phyloP scores from a whole-genome alignment of 2,888 invertebrate genomes.

The Cephus pygmeus region DNA sequence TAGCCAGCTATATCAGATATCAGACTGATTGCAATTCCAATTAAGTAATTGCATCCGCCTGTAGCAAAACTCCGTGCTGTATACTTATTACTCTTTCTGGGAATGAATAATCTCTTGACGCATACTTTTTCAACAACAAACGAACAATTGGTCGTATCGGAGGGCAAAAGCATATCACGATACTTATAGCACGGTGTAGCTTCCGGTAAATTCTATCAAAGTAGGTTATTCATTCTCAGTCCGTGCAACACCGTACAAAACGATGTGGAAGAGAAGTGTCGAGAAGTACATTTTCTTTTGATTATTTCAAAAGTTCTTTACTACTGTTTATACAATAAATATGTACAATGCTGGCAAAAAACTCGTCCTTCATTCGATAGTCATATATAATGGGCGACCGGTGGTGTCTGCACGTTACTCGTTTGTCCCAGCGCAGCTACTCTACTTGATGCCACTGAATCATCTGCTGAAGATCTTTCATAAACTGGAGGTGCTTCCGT shows the following conservation, averaged over 20 bases:
- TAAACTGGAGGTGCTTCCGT: neutral
- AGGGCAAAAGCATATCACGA: neutral
- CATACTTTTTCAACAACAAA: neutral
- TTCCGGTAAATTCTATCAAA: neutral
- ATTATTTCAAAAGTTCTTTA: neutral
- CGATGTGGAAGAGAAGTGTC: neutral
- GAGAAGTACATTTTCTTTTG: neutral
- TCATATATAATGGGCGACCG: neutral
- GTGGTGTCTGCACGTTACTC: neutral
- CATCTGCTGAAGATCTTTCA: neutral
- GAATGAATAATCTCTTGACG: neutral
- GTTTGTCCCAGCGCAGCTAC: neutral
- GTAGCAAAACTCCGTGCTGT: neutral
- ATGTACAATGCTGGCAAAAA: slow-evolving; percentile 4
- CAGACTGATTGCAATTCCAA: neutral
- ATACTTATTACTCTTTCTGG: neutral
- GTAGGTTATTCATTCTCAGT: neutral
- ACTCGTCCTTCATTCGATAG: neutral
- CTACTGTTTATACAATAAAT: slow-evolving; percentile 8
- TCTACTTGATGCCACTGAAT: neutral
- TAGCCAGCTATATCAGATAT: neutral
- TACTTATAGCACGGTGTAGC: neutral
- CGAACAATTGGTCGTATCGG: neutral
- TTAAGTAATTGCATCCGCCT: neutral
- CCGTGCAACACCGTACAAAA: neutral